A percentile compares a stretch with the other conserved stretches of the same genome.
These are phyloP conservation scores for Tenthredo distinguenda DNA, from an alignment of 2,888 invertebrate genomes.

Conservation along the genomic window DNA sequence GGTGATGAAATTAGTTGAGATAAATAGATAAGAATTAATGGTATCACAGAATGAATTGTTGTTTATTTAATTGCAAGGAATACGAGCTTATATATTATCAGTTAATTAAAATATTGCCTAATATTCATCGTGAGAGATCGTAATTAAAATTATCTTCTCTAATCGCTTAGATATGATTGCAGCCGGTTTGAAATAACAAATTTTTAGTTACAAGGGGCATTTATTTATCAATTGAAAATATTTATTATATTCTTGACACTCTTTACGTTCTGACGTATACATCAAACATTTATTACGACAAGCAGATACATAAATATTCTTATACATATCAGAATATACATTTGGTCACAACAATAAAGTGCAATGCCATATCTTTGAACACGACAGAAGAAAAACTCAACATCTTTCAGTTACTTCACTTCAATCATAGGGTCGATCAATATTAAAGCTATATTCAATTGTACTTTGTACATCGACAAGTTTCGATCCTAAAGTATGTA, in stretches of 20 bases:
- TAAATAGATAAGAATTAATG: background rate
- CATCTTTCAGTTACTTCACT: background rate
- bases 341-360: background rate
- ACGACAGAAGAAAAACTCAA: background rate
- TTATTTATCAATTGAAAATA: background rate
- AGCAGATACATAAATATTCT: slow-evolving; percentile 8
- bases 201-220: background rate
- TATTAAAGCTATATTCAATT: background rate
- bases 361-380: background rate
- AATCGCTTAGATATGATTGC: background rate
- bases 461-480: background rate
- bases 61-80: background rate
- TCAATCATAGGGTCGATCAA: background rate
- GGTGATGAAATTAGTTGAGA: background rate
- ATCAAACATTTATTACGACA: background rate
- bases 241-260: background rate
- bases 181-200: background rate
- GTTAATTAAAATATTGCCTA: background rate
- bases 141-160: background rate
- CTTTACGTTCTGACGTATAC: background rate
- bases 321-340: background rate
- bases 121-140: background rate
- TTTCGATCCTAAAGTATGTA: background rate
- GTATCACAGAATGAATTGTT: background rate
- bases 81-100: background rate